These are phyloP conservation scores for Myrmecobius fasciatus DNA, from an alignment of 2,113 vertebrate species.

Conservation along the genomic window DNA sequence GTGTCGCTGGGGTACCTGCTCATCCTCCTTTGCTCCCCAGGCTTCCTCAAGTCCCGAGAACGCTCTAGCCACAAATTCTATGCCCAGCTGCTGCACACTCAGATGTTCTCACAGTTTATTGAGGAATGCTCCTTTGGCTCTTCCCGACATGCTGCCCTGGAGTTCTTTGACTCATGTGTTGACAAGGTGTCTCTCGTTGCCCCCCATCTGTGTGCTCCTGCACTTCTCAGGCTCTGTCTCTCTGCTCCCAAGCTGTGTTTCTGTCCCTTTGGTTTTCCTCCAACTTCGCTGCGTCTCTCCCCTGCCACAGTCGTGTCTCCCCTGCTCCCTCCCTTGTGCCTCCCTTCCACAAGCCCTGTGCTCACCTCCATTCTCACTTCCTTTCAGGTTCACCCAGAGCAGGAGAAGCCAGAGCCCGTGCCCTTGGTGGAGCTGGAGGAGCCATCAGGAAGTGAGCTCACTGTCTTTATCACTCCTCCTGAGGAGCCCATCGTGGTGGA, in stretches of 20 bases:
- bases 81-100: slow-evolving; percentile 90
- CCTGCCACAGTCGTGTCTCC: background rate
- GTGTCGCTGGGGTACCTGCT: background rate
- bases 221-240: no score
- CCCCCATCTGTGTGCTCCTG: background rate
- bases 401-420: slow-evolving; percentile 90
- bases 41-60: slow-evolving; percentile 93
- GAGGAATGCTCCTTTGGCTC: slow-evolving; percentile 97
- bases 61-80: slow-evolving; percentile 93
- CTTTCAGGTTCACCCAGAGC: slow-evolving; percentile 88
- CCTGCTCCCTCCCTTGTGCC: background rate
- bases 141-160: slow-evolving; percentile 90
- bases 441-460: slow-evolving; percentile 91
- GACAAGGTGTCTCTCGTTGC: slow-evolving; percentile 86
- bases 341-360: no score
- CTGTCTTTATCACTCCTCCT: slow-evolving; percentile 94
- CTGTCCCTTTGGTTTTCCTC: background rate
- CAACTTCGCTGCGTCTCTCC: no score
- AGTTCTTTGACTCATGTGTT: slow-evolving; percentile 95
- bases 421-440: slow-evolving; percentile 92
- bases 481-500: slow-evolving; percentile 89
- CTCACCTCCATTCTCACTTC: background rate
- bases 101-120: slow-evolving; percentile 97
- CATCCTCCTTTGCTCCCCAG: slow-evolving; percentile 68
- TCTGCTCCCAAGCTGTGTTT: no score